These are phyloP conservation scores for Hystrix cristata DNA, from an alignment of 2,113 vertebrate genomes.

Conservation along the genomic window DNA sequence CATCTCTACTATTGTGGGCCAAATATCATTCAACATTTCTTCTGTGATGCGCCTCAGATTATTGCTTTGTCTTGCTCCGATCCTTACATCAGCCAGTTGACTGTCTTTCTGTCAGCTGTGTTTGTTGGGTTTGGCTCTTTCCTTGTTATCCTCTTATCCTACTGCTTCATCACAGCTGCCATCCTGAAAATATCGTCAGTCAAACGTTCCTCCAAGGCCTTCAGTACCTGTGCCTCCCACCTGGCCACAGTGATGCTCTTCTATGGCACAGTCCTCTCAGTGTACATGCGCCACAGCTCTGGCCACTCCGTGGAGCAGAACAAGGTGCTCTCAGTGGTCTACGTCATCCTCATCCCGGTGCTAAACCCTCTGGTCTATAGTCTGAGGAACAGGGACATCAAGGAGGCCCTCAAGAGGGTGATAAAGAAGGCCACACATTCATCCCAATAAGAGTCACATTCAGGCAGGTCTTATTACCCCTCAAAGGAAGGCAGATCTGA, in stretches of 20 bases:
- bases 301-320: neutral
- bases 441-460: neutral
- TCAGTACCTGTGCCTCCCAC: slow-evolving; percentile 70
- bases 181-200: slow-evolving; percentile 55
- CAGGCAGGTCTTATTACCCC: neutral
- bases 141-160: slow-evolving; percentile 47
- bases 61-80: slow-evolving; percentile 39
- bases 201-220: slow-evolving; percentile 45
- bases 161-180: slow-evolving; percentile 17
- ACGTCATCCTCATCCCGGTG: neutral
- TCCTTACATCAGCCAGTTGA: neutral
- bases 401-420: neutral
- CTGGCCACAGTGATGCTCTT: slow-evolving; percentile 58
- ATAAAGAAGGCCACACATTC: neutral
- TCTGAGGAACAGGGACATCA: slow-evolving; percentile 40
- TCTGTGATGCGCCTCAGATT: slow-evolving; percentile 46
- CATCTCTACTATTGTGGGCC: slow-evolving; percentile 11
- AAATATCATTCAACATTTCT: slow-evolving; percentile 59
- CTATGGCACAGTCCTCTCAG: slow-evolving; percentile 44
- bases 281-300: slow-evolving; percentile 35
- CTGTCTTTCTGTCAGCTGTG: neutral
- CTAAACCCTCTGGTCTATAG: slow-evolving; percentile 50
- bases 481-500: neutral
- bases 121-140: neutral
- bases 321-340: slow-evolving; percentile 29